Percentiles rank a stretch among this genome's conserved stretches.
These are phyloP conservation scores for Pycnomerus fuliginosus DNA, from an alignment of 2,888 invertebrate genomes.

Conservation along the genomic window DNA sequence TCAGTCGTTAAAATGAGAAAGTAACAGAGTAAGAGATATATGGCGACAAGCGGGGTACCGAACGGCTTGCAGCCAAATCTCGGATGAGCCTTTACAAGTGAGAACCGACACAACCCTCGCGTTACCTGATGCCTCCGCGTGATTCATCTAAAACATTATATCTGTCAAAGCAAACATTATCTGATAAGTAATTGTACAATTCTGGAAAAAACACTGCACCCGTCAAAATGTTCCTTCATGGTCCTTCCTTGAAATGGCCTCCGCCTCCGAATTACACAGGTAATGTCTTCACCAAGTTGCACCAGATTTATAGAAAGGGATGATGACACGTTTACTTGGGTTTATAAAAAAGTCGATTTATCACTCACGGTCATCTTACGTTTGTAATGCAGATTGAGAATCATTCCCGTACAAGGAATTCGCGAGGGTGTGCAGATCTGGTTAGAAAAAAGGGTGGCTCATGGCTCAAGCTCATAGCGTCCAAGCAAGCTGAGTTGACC, in stretches of 20 bases:
- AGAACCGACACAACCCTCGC: constrained; percentile 19
- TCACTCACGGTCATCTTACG: constrained; percentile 44
- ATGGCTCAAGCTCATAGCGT: constrained; percentile 14
- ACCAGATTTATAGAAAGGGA: constrained; percentile 4
- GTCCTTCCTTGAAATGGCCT: constrained; percentile 21
- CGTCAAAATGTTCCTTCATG: constrained; percentile 2
- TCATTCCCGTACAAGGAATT: constrained; percentile 40
- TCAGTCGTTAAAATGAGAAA: constrained; percentile 46
- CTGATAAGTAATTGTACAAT: constrained; percentile 24
- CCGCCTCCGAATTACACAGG: constrained; percentile 18
- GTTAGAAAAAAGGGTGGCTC: constrained; percentile 17
- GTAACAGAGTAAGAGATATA: constrained; percentile 28
- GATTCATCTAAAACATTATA: constrained; percentile 20
- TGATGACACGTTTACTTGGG: constrained; percentile 5
- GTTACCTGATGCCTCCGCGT: constrained; percentile 25
- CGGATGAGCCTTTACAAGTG: constrained; percentile 8
- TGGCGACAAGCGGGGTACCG: constrained; percentile 25
- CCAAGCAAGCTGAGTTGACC: constrained; percentile 25
- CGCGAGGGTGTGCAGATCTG: constrained; percentile 9
- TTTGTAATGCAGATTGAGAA: constrained; percentile 47
- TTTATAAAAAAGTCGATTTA: constrained; percentile 33
- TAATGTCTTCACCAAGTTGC: background rate
- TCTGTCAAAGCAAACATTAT: constrained; percentile 23
- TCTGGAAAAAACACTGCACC: constrained; percentile 17
- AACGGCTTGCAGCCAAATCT: constrained; percentile 10